Evolutionary conservation across 2,113 vertebrate genomes (phyloP), one percentile per base, ranked within the genome.

Genomic region (Pagrus major): DNA sequence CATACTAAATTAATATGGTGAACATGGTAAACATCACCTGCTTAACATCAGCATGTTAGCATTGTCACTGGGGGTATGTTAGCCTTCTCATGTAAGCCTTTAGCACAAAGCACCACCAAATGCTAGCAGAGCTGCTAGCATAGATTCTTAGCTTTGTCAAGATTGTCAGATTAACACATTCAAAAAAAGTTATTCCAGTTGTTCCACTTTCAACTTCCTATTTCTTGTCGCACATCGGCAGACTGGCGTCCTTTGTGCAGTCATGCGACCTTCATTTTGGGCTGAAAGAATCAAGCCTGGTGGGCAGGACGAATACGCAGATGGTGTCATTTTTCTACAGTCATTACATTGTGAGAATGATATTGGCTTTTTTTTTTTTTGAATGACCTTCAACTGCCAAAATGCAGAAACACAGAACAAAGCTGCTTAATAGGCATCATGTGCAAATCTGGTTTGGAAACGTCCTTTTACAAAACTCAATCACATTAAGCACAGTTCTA

Each of bases 401-500:
- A 82, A 81, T n/a, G 3, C 51, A 66, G 49, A 75, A 63, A 78
- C 46, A 59, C 70, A 55, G 86, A 82, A 76, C 37, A 23, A 6
- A 2, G 27, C 51, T 23, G 39, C 71, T 80, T 85, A 80, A 82
- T 51, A 11, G 66, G 51, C 68, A 54, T 83, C 27, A 27, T 7
- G n/a, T 69, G 63, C 83, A 84, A 90, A 92, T 89, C 81, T 41
- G n/a, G 69, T 93, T 92, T 79, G 58, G 85, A 55, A 79, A 86
- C 75, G 77, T 81, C 12, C 35, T 90, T 93, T 81, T 58, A 85
- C 86, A 79, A 88, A 87, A 90, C 77, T 86, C 89, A 94, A 94
- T 92, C 84, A 84, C 89, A 94, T 94, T 93, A 95, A 63, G 61
- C 58, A 80, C 88, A 84, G 64, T 92, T 90, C 85, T 70, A 81